Evolutionary conservation across 2,797 vertebrate species (phyloP).

Genomic region (Parotocinclus haroldoi): DNA sequence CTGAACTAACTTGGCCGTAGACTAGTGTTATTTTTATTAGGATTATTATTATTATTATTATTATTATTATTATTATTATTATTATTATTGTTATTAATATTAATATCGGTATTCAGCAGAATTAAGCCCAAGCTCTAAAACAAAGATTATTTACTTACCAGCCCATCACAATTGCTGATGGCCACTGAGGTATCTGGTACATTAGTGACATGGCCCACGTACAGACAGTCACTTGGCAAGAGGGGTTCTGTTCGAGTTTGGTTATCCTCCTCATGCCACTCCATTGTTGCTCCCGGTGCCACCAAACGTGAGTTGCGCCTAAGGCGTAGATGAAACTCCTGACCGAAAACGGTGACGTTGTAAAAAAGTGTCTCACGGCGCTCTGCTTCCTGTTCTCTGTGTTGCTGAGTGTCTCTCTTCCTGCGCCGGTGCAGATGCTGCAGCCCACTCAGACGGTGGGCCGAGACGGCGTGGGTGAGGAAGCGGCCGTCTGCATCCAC

Average conservation of each 20-base stretch:
- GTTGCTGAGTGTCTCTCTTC: conserved; percentile 63
- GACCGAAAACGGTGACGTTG: conserved; percentile 95
- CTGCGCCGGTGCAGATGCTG: conserved; percentile 55
- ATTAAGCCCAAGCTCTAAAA: no score
- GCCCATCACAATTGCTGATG: conserved; percentile 96
- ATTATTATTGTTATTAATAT: no score
- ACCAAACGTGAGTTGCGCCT: conserved; percentile 85
- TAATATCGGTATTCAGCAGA: no score
- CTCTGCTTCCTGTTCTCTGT: conserved; percentile 35
- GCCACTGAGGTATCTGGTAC: conserved; percentile 83
- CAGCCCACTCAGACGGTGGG: conserved; percentile 47
- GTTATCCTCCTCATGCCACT: conserved; percentile 89
- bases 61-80: no score
- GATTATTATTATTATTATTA: no score
- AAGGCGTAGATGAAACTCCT: conserved; percentile 91
- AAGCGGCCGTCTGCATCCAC: conserved; percentile 82
- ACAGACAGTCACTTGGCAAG: conserved; percentile 85
- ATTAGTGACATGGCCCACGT: conserved; percentile 88
- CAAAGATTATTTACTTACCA: conserved; percentile 78
- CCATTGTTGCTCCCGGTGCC: conserved; percentile 92
- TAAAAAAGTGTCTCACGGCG: conserved; percentile 81
- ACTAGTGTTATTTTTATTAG: no score
- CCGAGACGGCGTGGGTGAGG: conserved; percentile 78
- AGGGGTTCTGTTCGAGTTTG: conserved; percentile 79
- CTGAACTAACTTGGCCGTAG: no score